These are phyloP conservation scores for Rhadinocentrus ornatus DNA, from an alignment of 2,797 vertebrate species.

Conservation along the genomic window DNA sequence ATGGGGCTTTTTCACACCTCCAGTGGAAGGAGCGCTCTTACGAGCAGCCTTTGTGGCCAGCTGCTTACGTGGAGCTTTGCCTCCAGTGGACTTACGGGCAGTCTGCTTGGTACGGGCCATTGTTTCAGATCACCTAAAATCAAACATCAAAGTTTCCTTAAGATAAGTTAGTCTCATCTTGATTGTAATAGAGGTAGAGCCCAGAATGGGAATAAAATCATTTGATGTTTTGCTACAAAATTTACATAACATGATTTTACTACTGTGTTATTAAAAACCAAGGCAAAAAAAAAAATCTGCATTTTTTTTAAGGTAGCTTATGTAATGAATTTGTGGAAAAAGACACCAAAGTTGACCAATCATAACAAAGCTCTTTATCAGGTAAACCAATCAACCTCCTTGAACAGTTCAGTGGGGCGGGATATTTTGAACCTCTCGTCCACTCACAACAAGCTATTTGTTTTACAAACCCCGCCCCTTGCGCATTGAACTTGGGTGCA, in stretches of 20 bases:
- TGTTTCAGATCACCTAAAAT: conserved; percentile 59
- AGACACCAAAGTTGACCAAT: conserved; percentile 55
- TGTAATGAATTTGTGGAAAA: conserved; percentile 44
- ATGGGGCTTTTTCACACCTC: conserved; percentile 89
- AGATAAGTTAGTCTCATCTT: neutral
- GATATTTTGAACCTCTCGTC: conserved; percentile 23
- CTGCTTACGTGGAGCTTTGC: conserved; percentile 87
- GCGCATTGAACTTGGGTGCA: conserved; percentile 51
- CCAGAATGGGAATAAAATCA: neutral
- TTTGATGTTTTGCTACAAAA: neutral
- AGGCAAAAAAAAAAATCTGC: neutral
- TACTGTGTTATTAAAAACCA: neutral
- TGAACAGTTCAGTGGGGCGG: conserved; percentile 10
- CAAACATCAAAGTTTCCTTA: neutral
- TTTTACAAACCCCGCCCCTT: conserved; percentile 50
- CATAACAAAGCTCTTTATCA: conserved; percentile 12
- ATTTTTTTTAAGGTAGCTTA: conserved; percentile 46
- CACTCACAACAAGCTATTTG: conserved; percentile 30
- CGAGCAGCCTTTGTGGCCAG: conserved; percentile 87
- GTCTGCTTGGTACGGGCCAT: conserved; percentile 89
- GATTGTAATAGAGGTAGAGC: neutral
- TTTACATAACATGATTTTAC: neutral
- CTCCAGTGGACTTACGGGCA: conserved; percentile 86
- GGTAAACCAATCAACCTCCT: conserved; percentile 38
- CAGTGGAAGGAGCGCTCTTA: conserved; percentile 87